A percentile compares a stretch with the other conserved stretches of the same genome.
These are phyloP conservation scores for Byasa hedistus DNA, from an alignment of 2,888 invertebrate species.

Conservation along the genomic window DNA sequence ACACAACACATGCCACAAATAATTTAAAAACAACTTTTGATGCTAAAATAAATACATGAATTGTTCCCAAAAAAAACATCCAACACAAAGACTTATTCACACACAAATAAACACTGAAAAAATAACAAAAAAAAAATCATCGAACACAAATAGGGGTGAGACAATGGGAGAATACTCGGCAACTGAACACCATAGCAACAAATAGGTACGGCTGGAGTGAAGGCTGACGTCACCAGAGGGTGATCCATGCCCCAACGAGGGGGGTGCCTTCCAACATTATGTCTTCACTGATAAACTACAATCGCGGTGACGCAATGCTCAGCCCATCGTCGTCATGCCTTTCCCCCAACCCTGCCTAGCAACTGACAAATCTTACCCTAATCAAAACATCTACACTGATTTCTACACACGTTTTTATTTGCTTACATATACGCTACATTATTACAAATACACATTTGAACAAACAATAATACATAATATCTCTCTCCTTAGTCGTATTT, in stretches of 20 bases:
- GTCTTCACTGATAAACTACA: constrained; percentile 29
- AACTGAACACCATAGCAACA: constrained; percentile 26
- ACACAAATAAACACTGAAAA: background rate
- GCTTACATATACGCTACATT: background rate
- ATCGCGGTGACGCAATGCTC: constrained; percentile 29
- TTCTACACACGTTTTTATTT: background rate
- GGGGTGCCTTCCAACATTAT: constrained; percentile 30
- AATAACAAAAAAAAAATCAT: background rate
- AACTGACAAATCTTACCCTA: constrained; percentile 10
- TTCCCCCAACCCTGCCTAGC: constrained; percentile 18
- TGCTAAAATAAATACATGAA: background rate
- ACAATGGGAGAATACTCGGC: constrained; percentile 2
- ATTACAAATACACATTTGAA: too few relatives aligned
- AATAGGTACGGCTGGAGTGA: constrained; percentile 13
- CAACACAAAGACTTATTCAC: background rate
- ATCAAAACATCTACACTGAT: background rate
- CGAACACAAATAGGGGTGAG: constrained; percentile 14
- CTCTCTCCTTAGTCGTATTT: too few relatives aligned
- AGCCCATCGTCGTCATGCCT: constrained; percentile 21
- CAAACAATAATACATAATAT: too few relatives aligned
- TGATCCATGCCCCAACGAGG: constrained; percentile 3
- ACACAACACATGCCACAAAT: background rate
- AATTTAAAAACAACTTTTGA: background rate
- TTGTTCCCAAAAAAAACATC: background rate
- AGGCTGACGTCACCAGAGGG: constrained; percentile 33